Base-by-base conservation (phyloP, 2,888 invertebrate genomes). In the Aleiodes leptofemur region DNA sequence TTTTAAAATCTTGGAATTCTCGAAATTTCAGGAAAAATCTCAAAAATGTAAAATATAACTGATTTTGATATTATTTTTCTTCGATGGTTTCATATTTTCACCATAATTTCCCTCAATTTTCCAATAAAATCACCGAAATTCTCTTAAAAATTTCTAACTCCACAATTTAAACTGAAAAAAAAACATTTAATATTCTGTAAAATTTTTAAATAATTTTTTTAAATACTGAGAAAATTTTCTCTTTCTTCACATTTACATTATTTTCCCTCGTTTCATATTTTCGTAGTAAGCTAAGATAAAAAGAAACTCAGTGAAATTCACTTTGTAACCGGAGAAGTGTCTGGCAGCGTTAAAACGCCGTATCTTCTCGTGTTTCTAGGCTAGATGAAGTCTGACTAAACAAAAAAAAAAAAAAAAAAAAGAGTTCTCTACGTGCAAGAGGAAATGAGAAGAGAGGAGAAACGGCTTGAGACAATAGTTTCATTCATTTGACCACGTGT, bases 281-380 rank as follows among this genome's bases (percentile, higher is more conserved):
- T 31, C 6, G 9, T 31, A 23, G 57, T 7, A 14, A 13, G 4
- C 14, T 9, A 31, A 5, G 57, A 31, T 31, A 13, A 57, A 57
- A 57, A 57, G 16, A 56, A 56, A 14, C 55, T 23, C 56, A 56
- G 16, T 56, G 68, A 8, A 23, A 69, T 69, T 23, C 53, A 50
- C 53, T 34, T 50, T 69, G 69, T 69, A 69, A 69, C 69, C 57
- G 57, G 57, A 57, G 57, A 57, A 31, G 57, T 23, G 57, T 31
- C 57, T 57, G 29, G 57, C 31, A 29, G 69, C 31, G 53, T 31
- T 53, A 53, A 68, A 29, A 38, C 29, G 31, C 53, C 31, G 31
- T 53, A 53, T 53, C 53, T 29, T 70, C 57, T 70, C 57, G 57
- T 56, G 29, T 69, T 69, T 69, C 57, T 48, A 70, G 70, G 55